Conservation (phyloP, 2,888 invertebrate genomes). For the Harpalus rubripes region DNA sequence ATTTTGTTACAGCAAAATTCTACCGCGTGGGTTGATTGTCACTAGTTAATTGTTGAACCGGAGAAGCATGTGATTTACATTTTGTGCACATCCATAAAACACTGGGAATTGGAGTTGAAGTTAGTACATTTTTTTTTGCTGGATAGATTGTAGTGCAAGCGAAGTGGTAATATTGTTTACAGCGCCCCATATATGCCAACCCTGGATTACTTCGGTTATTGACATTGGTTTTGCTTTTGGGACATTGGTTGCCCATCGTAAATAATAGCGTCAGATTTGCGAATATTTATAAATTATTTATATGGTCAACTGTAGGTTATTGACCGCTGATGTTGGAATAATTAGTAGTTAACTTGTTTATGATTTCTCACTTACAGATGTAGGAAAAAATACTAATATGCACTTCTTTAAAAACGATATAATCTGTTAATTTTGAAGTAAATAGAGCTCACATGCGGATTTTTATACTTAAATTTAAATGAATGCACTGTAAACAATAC, state of each 20-base stretch:
- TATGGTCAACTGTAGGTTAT: neutral
- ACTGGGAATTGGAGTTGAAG: neutral
- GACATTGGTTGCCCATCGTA: neutral
- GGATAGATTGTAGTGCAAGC: neutral
- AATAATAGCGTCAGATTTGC: neutral
- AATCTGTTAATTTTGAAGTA: too few relatives aligned
- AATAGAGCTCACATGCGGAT: too few relatives aligned
- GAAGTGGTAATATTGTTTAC: neutral
- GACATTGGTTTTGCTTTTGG: neutral
- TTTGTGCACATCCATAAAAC: neutral
- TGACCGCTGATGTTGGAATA: neutral
- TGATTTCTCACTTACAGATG: neutral
- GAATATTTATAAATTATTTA: neutral
- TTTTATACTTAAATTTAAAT: too few relatives aligned
- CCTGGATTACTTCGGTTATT: neutral
- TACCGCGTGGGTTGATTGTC: too few relatives aligned
- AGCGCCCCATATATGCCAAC: neutral
- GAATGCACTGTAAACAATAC: too few relatives aligned
- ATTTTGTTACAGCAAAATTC: slow-evolving; percentile 28
- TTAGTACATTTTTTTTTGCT: neutral
- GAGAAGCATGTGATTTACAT: neutral
- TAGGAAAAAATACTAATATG: neutral
- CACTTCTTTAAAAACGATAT: neutral
- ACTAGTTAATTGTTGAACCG: too few relatives aligned
- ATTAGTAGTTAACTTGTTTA: neutral